phyloP scores from a whole-genome alignment of 92 coral and sea anemone genomes.

The Pocillopora grandis region DNA sequence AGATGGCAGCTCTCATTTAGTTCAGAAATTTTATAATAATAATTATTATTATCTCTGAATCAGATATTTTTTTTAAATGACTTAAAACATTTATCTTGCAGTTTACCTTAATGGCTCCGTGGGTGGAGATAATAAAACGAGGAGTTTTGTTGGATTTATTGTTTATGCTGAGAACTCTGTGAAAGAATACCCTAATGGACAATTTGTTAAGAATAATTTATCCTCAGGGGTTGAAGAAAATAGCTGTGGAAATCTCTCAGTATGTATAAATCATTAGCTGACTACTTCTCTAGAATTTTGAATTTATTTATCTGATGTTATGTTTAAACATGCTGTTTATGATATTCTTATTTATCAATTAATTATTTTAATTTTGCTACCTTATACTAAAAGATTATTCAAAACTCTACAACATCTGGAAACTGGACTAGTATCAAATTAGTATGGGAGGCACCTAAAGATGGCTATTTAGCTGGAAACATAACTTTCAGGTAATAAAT shows the following conservation, averaged over 20 bases:
- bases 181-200: constrained; percentile 22
- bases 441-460: constrained; percentile 16
- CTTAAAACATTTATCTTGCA: background rate
- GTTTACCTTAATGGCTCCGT: constrained; percentile 34
- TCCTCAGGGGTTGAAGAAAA: constrained; percentile 30
- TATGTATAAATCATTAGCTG: background rate
- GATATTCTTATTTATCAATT: background rate
- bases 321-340: too few relatives aligned
- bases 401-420: constrained; percentile 30
- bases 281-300: too few relatives aligned
- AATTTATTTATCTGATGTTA: too few relatives aligned
- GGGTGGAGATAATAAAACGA: too few relatives aligned
- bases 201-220: constrained; percentile 8
- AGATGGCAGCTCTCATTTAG: too few relatives aligned
- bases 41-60: too few relatives aligned
- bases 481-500: constrained; percentile 29
- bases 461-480: constrained; percentile 11
- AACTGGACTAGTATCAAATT: constrained; percentile 40
- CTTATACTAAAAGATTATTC: constrained; percentile 14
- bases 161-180: constrained; percentile 39
- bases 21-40: too few relatives aligned
- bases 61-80: too few relatives aligned
- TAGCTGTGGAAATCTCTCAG: constrained; percentile 17
- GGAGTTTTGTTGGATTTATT: constrained; percentile 29
- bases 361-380: background rate